phyloP scores from a whole-genome alignment of 2,888 invertebrate genomes.

The Pyrocoelia pectoralis region DNA sequence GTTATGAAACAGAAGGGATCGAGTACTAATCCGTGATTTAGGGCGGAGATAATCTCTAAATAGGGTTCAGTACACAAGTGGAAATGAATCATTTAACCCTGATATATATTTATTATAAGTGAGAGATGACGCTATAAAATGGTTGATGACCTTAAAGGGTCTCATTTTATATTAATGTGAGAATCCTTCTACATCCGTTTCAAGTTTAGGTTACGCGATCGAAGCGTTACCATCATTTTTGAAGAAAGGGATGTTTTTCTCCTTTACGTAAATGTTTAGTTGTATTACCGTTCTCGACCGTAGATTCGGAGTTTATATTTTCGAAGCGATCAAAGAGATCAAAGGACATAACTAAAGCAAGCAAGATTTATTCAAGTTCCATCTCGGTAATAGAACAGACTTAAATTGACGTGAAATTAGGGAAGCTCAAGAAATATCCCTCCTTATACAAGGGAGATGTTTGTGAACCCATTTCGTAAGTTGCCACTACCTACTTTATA shows the following conservation, averaged over 20 bases:
- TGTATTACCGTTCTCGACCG: too few relatives aligned
- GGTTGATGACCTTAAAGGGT: not conserved
- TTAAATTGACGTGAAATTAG: slow-evolving; percentile 1
- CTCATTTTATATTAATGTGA: too few relatives aligned
- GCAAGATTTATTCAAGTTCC: not conserved
- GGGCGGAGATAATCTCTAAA: not conserved
- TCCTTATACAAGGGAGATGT: not conserved
- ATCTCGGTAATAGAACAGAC: not conserved
- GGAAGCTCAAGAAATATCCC: not conserved
- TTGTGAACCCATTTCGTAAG: not conserved
- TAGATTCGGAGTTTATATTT: too few relatives aligned
- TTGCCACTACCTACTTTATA: not conserved
- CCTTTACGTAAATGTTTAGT: too few relatives aligned
- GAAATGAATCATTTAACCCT: not conserved
- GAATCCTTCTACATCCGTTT: too few relatives aligned
- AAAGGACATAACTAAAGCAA: not conserved
- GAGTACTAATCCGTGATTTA: not conserved
- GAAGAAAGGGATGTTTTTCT: too few relatives aligned
- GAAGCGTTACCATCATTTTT: too few relatives aligned
- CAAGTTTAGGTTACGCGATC: too few relatives aligned
- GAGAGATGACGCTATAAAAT: not conserved
- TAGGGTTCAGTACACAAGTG: not conserved
- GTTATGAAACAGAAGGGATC: not conserved
- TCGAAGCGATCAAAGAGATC: not conserved
- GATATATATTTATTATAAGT: too few relatives aligned